Conservation (phyloP, 2,888 invertebrate genomes). For the Drosophila meridiana region DNA sequence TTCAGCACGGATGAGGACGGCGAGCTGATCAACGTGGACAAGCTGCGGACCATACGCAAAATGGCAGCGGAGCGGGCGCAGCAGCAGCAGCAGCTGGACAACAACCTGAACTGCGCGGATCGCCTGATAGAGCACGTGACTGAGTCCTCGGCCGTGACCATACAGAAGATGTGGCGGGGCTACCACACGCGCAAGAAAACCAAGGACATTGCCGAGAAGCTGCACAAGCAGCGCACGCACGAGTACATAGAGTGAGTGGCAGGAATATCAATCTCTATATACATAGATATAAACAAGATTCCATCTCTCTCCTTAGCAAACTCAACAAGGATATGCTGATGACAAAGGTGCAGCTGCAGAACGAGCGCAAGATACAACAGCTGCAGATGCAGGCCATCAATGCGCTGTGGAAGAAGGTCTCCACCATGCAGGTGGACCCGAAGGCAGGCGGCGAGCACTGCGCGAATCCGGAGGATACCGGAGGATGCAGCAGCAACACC, state of each 20-base stretch:
- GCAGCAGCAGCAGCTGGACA: conserved; percentile 84
- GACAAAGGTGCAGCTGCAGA: conserved; percentile 93
- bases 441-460: conserved; percentile 35
- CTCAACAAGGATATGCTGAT: conserved; percentile 93
- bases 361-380: conserved; percentile 93
- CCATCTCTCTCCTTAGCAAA: conserved; percentile 86
- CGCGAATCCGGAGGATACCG: conserved; percentile 14
- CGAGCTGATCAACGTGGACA: conserved; percentile 88
- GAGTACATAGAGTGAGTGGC: conserved; percentile 92
- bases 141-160: conserved; percentile 89
- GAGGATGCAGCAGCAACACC: background rate
- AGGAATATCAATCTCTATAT: background rate
- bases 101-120: conserved; percentile 59
- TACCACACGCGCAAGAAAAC: conserved; percentile 90
- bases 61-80: conserved; percentile 86
- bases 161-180: conserved; percentile 95
- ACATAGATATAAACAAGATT: conserved; percentile 13
- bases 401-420: conserved; percentile 94
- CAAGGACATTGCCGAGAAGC: conserved; percentile 87
- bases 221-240: conserved; percentile 91
- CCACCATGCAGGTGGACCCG: conserved; percentile 86
- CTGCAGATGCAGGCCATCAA: conserved; percentile 96
- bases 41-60: conserved; percentile 88
- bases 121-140: conserved; percentile 74
- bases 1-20: conserved; percentile 88